These are phyloP conservation scores for Drosophila suboccidentalis DNA, from an alignment of 2,888 invertebrate genomes.

Conservation along the genomic window DNA sequence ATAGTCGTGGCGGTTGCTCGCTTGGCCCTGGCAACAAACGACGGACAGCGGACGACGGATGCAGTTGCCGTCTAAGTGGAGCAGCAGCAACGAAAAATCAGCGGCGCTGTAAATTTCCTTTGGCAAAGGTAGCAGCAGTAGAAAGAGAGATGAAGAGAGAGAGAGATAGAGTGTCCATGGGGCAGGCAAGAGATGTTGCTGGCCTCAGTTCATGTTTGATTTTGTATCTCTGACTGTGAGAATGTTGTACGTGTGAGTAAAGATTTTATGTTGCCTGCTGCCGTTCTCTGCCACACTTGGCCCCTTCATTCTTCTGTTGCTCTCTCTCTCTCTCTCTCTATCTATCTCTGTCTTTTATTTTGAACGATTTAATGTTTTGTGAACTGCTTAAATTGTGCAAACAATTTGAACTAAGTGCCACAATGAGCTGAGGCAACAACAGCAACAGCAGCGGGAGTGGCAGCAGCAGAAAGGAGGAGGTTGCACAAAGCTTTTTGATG, in stretches of 20 bases:
- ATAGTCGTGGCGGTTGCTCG: slow-evolving; percentile 73
- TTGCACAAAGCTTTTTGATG: slow-evolving; percentile 69
- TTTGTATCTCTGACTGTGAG: slow-evolving; percentile 64
- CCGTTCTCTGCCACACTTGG: slow-evolving; percentile 19
- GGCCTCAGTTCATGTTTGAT: slow-evolving; percentile 47
- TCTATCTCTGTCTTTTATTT: slow-evolving; percentile 47
- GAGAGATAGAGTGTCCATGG: slow-evolving; percentile 9
- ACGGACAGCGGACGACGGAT: slow-evolving; percentile 62
- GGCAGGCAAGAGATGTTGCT: slow-evolving; percentile 35
- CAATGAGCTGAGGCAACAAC: slow-evolving; percentile 46
- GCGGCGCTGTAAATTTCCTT: slow-evolving; percentile 73
- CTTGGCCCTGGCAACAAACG: slow-evolving; percentile 51
- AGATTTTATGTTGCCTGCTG: slow-evolving; percentile 52
- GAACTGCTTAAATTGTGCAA: slow-evolving; percentile 82
- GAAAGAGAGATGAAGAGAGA: neutral
- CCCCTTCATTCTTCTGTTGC: neutral
- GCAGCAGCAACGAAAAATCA: slow-evolving; percentile 63
- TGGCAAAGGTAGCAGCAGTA: slow-evolving; percentile 42
- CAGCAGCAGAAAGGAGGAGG: slow-evolving; percentile 29
- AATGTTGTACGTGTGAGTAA: slow-evolving; percentile 53
- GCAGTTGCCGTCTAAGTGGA: slow-evolving; percentile 66
- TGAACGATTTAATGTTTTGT: slow-evolving; percentile 81
- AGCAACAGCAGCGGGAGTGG: slow-evolving; percentile 12
- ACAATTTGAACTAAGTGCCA: slow-evolving; percentile 80
- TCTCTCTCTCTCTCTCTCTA: slow-evolving; percentile 9